These are phyloP conservation scores for Otis tarda DNA, from an alignment of 2,113 vertebrate genomes.

Conservation along the genomic window DNA sequence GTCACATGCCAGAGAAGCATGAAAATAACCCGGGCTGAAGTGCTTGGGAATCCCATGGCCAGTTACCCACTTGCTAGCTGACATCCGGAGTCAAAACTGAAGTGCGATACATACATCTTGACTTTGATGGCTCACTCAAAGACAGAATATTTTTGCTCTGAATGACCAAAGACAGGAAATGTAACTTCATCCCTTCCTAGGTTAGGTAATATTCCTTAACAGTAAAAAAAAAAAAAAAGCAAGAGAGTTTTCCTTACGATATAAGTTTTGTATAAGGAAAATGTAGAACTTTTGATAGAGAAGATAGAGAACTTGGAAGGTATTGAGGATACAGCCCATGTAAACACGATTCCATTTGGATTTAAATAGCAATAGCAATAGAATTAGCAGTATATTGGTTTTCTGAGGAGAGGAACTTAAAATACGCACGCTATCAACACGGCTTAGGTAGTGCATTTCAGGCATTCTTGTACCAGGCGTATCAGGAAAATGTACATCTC, in stretches of 20 bases:
- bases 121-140: not conserved
- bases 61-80: not conserved
- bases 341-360: not conserved
- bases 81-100: not conserved
- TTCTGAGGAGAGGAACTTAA: not conserved
- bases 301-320: not conserved
- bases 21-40: not conserved
- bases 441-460: not conserved
- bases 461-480: not conserved
- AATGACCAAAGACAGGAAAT: not conserved
- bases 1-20: not conserved
- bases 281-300: not conserved
- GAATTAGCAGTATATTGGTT: not conserved
- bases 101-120: not conserved
- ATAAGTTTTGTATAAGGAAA: not conserved
- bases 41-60: not conserved
- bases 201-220: not conserved
- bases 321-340: not conserved
- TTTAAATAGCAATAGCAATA: not conserved
- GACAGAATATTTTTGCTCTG: not conserved
- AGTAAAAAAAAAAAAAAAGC: not conserved
- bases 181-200: not conserved
- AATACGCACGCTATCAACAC: not conserved
- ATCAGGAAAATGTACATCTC: not conserved
- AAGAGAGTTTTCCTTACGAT: not conserved